Evolutionary conservation across 2,888 invertebrate species (phyloP).

Genomic region (Parascotia fuliginaria): DNA sequence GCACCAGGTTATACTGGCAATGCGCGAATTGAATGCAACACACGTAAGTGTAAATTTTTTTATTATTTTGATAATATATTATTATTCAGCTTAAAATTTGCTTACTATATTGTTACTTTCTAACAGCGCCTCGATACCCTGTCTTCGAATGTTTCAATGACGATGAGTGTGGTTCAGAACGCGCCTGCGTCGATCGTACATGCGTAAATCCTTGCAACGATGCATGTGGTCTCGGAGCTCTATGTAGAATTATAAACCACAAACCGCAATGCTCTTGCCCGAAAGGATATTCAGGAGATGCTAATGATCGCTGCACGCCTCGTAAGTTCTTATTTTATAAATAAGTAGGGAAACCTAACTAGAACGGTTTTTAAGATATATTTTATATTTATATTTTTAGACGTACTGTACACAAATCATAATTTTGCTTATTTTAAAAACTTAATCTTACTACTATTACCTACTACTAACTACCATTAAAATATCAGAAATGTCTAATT

Average conservation of each 20-base stretch:
- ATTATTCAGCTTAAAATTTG: neutral
- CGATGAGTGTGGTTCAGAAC: constrained; percentile 91
- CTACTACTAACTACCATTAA: too few relatives aligned
- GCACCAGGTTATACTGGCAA: constrained; percentile 92
- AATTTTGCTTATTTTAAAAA: too few relatives aligned
- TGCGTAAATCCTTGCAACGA: constrained; percentile 93
- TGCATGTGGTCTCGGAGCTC: constrained; percentile 92
- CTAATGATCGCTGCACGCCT: constrained; percentile 90
- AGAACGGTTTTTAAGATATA: too few relatives aligned
- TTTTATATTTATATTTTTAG: too few relatives aligned
- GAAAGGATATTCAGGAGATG: constrained; percentile 90
- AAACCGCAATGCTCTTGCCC: constrained; percentile 93
- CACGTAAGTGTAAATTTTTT: constrained; percentile 66
- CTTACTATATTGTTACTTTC: neutral
- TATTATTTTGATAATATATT: too few relatives aligned
- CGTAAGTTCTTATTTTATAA: constrained; percentile 84
- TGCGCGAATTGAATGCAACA: constrained; percentile 91
- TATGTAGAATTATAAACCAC: constrained; percentile 92
- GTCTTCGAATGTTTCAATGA: constrained; percentile 91
- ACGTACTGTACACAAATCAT: too few relatives aligned
- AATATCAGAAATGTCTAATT: too few relatives aligned
- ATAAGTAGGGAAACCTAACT: too few relatives aligned
- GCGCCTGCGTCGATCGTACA: constrained; percentile 90
- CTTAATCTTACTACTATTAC: too few relatives aligned
- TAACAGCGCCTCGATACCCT: constrained; percentile 70